A percentile compares a stretch with the other conserved stretches of the same genome.
phyloP scores from a whole-genome alignment of 2,113 vertebrate genomes.

The Vidua chalybeata region DNA sequence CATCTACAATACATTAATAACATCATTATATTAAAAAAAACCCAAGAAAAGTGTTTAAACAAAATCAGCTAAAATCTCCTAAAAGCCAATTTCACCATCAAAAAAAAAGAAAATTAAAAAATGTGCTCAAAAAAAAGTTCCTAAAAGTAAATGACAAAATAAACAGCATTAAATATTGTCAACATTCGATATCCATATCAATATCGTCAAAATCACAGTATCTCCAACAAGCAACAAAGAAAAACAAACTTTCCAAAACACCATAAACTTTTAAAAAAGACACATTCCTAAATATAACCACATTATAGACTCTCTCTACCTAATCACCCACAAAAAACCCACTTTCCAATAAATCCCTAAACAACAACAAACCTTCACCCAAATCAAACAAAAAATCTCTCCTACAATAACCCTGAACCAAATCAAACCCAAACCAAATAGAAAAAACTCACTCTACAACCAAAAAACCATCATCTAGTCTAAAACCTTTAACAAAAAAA shows the following conservation, averaged over 20 bases:
- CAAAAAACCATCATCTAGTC: neutral
- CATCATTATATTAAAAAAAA: neutral
- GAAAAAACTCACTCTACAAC: neutral
- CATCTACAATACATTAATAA: neutral
- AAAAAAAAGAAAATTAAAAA: neutral
- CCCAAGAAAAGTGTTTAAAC: no score
- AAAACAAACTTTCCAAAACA: neutral
- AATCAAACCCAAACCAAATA: neutral
- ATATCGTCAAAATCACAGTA: neutral
- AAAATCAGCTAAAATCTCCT: neutral
- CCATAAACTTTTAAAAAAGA: neutral
- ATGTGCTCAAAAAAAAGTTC: neutral
- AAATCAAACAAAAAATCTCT: neutral
- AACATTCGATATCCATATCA: neutral
- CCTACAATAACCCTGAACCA: neutral
- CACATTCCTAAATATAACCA: neutral
- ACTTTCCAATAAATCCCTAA: neutral
- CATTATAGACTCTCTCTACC: neutral
- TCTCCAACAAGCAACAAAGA: neutral
- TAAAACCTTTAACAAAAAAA: neutral
- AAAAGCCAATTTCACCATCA: neutral
- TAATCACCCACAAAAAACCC: neutral
- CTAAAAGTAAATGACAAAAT: neutral
- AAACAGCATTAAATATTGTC: neutral
- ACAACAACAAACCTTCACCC: neutral